A percentile compares a stretch with the other conserved stretches of the same genome.
Conservation (phyloP, 2,113 vertebrate species). For the Carettochelys insculpta region DNA sequence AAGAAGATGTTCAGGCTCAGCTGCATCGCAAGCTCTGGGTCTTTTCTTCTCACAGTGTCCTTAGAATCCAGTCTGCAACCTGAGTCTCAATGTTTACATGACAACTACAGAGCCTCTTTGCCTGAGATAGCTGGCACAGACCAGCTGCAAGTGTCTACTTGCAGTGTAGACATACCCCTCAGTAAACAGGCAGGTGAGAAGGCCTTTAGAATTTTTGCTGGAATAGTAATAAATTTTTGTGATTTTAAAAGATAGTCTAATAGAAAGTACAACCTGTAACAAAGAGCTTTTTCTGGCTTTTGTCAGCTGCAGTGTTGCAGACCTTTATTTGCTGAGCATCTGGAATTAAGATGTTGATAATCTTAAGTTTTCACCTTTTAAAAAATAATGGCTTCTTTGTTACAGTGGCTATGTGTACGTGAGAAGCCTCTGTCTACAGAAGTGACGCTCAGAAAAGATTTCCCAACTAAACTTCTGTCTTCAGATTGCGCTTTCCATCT, state of each 20-base stretch:
- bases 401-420: too few species aligned
- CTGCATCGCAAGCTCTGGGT: not conserved
- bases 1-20: not conserved
- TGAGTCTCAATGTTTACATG: not conserved
- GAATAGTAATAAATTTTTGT: not conserved
- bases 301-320: constrained; percentile 1
- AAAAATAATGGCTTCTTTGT: constrained; percentile 66
- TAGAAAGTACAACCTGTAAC: not conserved
- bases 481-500: too few species aligned
- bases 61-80: not conserved
- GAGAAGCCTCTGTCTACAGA: too few species aligned
- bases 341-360: constrained; percentile 58
- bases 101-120: not conserved
- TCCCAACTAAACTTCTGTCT: too few species aligned
- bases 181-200: not conserved
- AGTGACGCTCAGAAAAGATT: too few species aligned
- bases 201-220: not conserved
- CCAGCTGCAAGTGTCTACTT: not conserved
- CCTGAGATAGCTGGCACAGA: not conserved
- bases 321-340: constrained; percentile 2
- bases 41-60: not conserved
- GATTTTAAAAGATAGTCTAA: not conserved
- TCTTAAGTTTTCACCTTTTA: constrained; percentile 13
- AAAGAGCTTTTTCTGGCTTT: not conserved
- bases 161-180: not conserved